phyloP scores from a whole-genome alignment of 2,113 vertebrate species.

The Hirundichthys speculiger region DNA sequence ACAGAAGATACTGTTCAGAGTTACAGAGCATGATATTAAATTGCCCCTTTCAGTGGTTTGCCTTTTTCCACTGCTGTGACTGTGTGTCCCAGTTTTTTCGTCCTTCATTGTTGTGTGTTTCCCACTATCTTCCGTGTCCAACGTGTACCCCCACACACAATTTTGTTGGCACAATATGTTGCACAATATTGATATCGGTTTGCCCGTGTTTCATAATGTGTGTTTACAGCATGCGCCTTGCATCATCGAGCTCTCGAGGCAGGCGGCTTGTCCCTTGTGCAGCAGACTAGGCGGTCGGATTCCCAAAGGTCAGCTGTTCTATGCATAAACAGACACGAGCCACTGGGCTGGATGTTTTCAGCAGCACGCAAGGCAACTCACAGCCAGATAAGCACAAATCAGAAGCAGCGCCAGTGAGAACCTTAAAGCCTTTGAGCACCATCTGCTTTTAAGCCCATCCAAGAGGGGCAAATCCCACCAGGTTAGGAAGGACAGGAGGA shows the following conservation, averaged over 20 bases:
- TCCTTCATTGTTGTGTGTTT: no score
- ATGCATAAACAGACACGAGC: conserved; percentile 67
- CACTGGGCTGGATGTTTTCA: conserved; percentile 60
- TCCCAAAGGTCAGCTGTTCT: conserved; percentile 57
- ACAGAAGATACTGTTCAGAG: conserved; percentile 51
- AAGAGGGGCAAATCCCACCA: conserved; percentile 66
- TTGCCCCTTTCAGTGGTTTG: conserved; percentile 58
- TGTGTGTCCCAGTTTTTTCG: neutral
- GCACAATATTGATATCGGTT: neutral
- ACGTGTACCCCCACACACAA: neutral
- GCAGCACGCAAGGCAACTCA: conserved; percentile 48
- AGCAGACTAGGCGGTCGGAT: conserved; percentile 47
- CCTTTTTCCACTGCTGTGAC: neutral
- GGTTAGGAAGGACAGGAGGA: conserved; percentile 38
- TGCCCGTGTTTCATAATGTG: neutral
- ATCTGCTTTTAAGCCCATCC: conserved; percentile 66
- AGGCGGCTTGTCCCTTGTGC: conserved; percentile 41
- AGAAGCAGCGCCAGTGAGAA: conserved; percentile 56
- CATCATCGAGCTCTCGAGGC: conserved; percentile 25
- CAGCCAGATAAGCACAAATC: conserved; percentile 66
- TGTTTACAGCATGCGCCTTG: conserved; percentile 25
- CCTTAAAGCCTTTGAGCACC: conserved; percentile 61
- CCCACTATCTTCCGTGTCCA: neutral
- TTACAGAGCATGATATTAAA: conserved; percentile 68
- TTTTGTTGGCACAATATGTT: neutral